Conservation (phyloP, 2,797 vertebrate species). For the Ciconia nigra region DNA sequence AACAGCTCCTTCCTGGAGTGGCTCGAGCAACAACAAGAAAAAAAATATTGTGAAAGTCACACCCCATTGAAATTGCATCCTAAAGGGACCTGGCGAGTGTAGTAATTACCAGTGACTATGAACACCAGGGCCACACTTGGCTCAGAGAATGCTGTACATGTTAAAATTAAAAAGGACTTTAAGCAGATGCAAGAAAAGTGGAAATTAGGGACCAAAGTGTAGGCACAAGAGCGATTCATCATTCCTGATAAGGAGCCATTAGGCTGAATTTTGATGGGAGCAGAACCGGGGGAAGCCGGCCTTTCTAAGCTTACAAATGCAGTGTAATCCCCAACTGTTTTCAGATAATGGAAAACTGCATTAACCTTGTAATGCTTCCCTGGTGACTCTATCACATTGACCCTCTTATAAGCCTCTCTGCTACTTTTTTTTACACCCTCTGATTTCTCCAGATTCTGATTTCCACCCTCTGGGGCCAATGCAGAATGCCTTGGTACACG, state of each 20-base stretch:
- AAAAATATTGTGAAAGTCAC: conserved; percentile 67
- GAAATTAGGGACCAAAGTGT: conserved; percentile 51
- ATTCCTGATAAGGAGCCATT: conserved; percentile 61
- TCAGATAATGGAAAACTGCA: conserved; percentile 46
- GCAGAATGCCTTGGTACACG: not conserved
- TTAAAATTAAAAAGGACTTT: conserved; percentile 58
- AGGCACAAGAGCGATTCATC: conserved; percentile 46
- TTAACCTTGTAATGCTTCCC: conserved; percentile 35
- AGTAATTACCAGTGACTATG: conserved; percentile 37
- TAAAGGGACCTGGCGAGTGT: conserved; percentile 27
- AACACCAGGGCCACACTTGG: conserved; percentile 11
- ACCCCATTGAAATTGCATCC: conserved; percentile 64
- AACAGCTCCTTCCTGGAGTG: conserved; percentile 65
- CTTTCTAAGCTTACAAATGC: conserved; percentile 46
- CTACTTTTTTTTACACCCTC: not conserved
- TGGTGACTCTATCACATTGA: not conserved
- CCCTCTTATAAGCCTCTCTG: not conserved
- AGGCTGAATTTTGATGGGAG: conserved; percentile 19
- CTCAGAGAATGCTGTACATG: not conserved
- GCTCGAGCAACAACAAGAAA: conserved; percentile 59
- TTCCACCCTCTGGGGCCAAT: not conserved
- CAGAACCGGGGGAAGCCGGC: not conserved
- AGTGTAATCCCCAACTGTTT: conserved; percentile 43
- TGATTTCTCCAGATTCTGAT: not conserved
- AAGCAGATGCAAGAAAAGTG: conserved; percentile 43